Evolutionary conservation across 1,140 invertebrate genomes (phyloP).

Genomic region (Drosophila quadrilineata): DNA sequence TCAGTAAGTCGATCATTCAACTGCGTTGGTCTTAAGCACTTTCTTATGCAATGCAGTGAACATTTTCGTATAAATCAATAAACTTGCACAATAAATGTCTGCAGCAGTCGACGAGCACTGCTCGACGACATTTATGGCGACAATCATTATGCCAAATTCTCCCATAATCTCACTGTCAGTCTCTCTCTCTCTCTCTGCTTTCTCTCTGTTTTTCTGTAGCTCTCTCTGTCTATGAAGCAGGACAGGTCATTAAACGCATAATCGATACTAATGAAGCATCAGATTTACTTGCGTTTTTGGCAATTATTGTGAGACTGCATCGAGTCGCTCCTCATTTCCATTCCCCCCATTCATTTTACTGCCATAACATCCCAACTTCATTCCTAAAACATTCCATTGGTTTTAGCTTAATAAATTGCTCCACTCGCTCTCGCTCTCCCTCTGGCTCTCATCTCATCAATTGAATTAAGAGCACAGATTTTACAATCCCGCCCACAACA

Average conservation of each 20-base stretch:
- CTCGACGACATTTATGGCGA: constrained; percentile 72
- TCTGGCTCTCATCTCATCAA: too few species aligned
- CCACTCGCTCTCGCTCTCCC: too few species aligned
- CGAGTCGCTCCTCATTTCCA: not conserved
- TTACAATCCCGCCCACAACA: too few species aligned
- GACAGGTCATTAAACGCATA: constrained; percentile 66
- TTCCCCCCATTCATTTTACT: constrained; percentile 55
- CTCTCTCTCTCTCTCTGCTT: not conserved
- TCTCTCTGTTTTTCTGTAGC: not conserved
- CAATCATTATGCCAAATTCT: constrained; percentile 67
- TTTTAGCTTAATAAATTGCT: too few species aligned
- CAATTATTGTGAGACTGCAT: constrained; percentile 64
- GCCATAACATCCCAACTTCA: constrained; percentile 58
- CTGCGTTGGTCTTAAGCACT: not conserved
- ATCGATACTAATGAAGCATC: constrained; percentile 74
- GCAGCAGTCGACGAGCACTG: constrained; percentile 29
- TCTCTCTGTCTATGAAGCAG: not conserved
- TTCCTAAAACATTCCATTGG: too few species aligned
- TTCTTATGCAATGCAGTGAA: constrained; percentile 29
- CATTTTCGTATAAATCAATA: constrained; percentile 64
- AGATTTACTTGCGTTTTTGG: constrained; percentile 67
- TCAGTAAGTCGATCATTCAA: not conserved
- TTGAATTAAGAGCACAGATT: too few species aligned
- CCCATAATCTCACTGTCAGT: not conserved
- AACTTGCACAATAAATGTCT: constrained; percentile 69